phyloP scores from a whole-genome alignment of 2,113 vertebrate genomes.

The Cololabis saira region DNA sequence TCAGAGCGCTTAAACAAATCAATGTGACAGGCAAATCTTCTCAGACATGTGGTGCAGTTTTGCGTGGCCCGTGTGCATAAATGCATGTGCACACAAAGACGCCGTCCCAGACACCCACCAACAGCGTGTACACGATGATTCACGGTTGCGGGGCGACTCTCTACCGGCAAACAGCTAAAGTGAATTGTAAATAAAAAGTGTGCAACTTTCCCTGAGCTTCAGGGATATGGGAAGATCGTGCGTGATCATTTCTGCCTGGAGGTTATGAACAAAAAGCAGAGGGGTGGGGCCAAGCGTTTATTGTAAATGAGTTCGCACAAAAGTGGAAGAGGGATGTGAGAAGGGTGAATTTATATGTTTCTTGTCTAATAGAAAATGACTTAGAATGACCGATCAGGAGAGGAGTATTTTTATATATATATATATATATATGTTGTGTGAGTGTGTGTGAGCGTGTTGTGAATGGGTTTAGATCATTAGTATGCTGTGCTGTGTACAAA shows the following conservation, averaged over 20 bases:
- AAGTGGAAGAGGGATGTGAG: not conserved
- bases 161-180: conserved; percentile 13
- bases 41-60: conserved; percentile 35
- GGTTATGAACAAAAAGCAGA: conserved; percentile 1
- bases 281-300: conserved; percentile 5
- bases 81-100: conserved; percentile 1
- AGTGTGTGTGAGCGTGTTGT: not conserved
- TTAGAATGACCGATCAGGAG: conserved; percentile 29
- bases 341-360: conserved; percentile 3
- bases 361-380: conserved; percentile 11
- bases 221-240: conserved; percentile 10
- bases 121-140: conserved; percentile 45
- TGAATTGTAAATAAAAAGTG: conserved; percentile 26
- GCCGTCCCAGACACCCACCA: conserved; percentile 24
- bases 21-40: conserved; percentile 55
- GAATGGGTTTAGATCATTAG: conserved; percentile 11
- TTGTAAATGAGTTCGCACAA: conserved; percentile 1
- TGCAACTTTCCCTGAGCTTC: conserved; percentile 13
- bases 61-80: not conserved
- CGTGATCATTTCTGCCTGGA: conserved; percentile 13
- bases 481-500: not conserved
- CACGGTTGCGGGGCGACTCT: not conserved
- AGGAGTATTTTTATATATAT: not conserved
- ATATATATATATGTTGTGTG: too few species aligned
- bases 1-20: conserved; percentile 59